Evolutionary conservation across 2,888 invertebrate genomes (phyloP).

Genomic region (Zhuqinia jingwanae): DNA sequence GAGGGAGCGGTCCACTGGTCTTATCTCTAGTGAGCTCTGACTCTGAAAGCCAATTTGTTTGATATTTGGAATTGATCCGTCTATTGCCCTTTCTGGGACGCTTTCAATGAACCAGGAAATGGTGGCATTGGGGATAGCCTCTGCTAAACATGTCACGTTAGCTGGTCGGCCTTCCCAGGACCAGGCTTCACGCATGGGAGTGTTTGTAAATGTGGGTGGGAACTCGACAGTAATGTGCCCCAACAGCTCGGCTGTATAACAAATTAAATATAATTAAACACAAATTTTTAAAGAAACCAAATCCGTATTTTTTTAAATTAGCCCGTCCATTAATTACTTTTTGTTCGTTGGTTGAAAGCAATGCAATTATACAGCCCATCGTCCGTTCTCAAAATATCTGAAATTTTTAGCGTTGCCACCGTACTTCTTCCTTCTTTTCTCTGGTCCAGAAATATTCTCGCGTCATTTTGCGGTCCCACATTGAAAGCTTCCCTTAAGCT

Average conservation of each 20-base stretch:
- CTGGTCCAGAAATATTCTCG: conserved; percentile 85
- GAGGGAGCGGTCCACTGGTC: conserved; percentile 85
- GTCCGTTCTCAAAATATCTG: conserved; percentile 86
- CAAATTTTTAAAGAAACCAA: conserved; percentile 1
- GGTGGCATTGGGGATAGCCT: conserved; percentile 93
- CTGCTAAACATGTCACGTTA: conserved; percentile 93
- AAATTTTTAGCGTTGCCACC: conserved; percentile 86
- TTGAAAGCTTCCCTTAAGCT: conserved; percentile 85
- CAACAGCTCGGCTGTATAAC: conserved; percentile 87
- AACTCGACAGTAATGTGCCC: conserved; percentile 93
- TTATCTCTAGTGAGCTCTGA: conserved; percentile 84
- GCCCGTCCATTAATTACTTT: conserved; percentile 75
- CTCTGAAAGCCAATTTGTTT: conserved; percentile 87
- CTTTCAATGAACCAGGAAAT: conserved; percentile 88
- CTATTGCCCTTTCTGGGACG: conserved; percentile 80
- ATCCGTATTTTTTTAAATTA: neutral
- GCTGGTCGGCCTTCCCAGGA: conserved; percentile 91
- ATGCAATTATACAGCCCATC: conserved; percentile 95
- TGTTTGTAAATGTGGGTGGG: conserved; percentile 89
- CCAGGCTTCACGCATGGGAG: conserved; percentile 86
- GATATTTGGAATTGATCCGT: conserved; percentile 83
- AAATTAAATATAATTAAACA: neutral
- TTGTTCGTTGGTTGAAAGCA: conserved; percentile 86
- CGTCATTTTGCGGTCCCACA: conserved; percentile 86
- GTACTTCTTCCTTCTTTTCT: conserved; percentile 82